Conservation (phyloP, 2,797 vertebrate species). For the Scomberomorus guttatus region DNA sequence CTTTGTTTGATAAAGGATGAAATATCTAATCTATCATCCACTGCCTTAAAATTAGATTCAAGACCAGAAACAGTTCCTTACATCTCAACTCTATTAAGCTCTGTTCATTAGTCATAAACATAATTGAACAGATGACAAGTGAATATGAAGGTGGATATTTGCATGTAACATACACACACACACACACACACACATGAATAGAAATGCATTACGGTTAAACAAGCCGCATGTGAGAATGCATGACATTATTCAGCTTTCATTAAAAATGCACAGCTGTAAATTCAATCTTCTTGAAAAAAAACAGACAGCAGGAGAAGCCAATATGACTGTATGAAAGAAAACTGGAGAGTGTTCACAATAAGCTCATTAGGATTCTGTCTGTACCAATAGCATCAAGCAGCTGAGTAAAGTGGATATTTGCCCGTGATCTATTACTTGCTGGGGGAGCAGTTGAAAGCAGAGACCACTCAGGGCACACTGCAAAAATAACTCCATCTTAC, state of each 20-base stretch:
- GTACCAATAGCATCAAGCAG: conserved; percentile 31
- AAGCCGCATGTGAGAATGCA: conserved; percentile 18
- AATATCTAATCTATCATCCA: conserved; percentile 13
- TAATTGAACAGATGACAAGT: conserved; percentile 47
- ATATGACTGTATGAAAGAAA: conserved; percentile 39
- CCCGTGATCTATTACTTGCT: conserved; percentile 33
- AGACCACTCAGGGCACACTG: conserved; percentile 1
- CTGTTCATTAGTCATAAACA: conserved; percentile 53
- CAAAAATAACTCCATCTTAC: conserved; percentile 9
- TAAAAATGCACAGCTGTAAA: conserved; percentile 37
- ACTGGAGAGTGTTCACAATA: conserved; percentile 31
- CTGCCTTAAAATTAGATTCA: conserved; percentile 31
- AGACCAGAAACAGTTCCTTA: conserved; percentile 4
- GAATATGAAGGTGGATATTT: conserved; percentile 43
- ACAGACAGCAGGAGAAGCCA: neutral
- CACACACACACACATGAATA: conserved; percentile 2
- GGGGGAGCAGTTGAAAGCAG: conserved; percentile 20
- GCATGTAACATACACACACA: neutral
- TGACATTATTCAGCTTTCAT: conserved; percentile 33
- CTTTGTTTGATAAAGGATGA: conserved; percentile 25
- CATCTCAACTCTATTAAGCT: conserved; percentile 22
- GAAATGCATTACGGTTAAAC: conserved; percentile 33
- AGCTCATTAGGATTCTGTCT: conserved; percentile 55
- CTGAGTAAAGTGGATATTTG: conserved; percentile 53
- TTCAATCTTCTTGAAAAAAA: conserved; percentile 17